A percentile compares a stretch with the other conserved stretches of the same genome.
These are phyloP conservation scores for Chydorus sphaericus DNA, from an alignment of 2,888 invertebrate genomes.

Conservation along the genomic window DNA sequence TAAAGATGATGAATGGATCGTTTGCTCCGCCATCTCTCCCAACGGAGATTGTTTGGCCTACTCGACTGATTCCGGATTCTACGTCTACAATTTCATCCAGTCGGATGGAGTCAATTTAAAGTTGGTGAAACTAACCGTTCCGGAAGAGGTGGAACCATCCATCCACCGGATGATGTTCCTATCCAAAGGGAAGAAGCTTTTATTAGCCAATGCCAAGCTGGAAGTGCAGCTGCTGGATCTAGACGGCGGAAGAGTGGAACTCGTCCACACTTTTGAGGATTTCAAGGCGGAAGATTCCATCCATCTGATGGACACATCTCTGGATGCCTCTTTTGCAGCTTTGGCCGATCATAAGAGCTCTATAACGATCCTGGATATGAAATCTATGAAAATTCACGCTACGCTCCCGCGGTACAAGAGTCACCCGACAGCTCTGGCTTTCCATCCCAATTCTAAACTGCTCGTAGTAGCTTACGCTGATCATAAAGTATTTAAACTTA, in stretches of 20 bases:
- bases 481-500: constrained; percentile 44
- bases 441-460: constrained; percentile 42
- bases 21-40: constrained; percentile 51
- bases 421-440: constrained; percentile 53
- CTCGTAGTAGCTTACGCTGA: constrained; percentile 62
- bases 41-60: constrained; percentile 58
- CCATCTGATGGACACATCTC: constrained; percentile 27
- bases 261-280: not conserved
- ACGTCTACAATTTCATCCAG: constrained; percentile 45
- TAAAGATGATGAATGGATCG: constrained; percentile 47
- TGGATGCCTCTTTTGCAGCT: constrained; percentile 45
- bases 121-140: no score
- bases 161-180: constrained; percentile 6
- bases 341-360: constrained; percentile 48
- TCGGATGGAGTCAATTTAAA: no score
- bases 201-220: not conserved
- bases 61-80: constrained; percentile 48
- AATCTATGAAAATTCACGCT: constrained; percentile 32
- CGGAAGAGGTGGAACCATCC: constrained; percentile 25
- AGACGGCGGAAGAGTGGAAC: no score
- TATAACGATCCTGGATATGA: constrained; percentile 45
- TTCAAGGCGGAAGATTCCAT: not conserved
- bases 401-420: constrained; percentile 53
- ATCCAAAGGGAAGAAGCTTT: no score
- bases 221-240: not conserved